Percentiles rank a stretch among this genome's conserved stretches.
Conservation (phyloP, 2,797 vertebrate species). For the Meriones psammophilus region DNA sequence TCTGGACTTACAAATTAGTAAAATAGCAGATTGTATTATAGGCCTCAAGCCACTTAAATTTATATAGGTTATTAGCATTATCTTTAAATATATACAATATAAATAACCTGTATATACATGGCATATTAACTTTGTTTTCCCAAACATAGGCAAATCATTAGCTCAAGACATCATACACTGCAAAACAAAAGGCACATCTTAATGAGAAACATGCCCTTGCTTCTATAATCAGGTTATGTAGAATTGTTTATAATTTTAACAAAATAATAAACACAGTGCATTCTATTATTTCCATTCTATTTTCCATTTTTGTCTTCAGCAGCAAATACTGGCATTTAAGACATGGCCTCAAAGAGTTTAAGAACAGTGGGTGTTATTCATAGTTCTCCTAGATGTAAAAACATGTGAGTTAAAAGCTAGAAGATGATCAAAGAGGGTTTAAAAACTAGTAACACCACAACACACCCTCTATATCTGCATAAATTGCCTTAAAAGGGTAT, state of each 20-base stretch:
- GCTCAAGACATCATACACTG: constrained; percentile 90
- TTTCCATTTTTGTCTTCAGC: constrained; percentile 85
- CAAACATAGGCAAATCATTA: constrained; percentile 93
- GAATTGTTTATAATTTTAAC: constrained; percentile 78
- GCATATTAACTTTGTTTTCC: constrained; percentile 94
- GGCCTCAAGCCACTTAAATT: constrained; percentile 88
- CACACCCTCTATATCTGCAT: constrained; percentile 70
- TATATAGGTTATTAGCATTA: constrained; percentile 88
- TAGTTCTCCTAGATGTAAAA: constrained; percentile 73
- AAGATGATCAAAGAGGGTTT: constrained; percentile 82
- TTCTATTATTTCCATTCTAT: constrained; percentile 84
- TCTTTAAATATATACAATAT: constrained; percentile 91
- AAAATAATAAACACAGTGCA: constrained; percentile 80
- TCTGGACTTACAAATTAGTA: constrained; percentile 75
- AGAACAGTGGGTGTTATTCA: constrained; percentile 82
- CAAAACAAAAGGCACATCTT: constrained; percentile 97
- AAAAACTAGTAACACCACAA: constrained; percentile 67
- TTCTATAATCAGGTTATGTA: constrained; percentile 48
- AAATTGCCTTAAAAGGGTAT: constrained; percentile 92
- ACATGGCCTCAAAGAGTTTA: constrained; percentile 82
- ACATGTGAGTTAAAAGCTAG: constrained; percentile 57
- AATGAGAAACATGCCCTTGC: constrained; percentile 89
- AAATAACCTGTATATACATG: constrained; percentile 94
- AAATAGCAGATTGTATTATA: constrained; percentile 87
- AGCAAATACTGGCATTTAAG: constrained; percentile 89